Evolutionary conservation across 2,888 invertebrate genomes (phyloP), one percentile per base, ranked within the genome.

Genomic region (Phytoseiulus persimilis): DNA sequence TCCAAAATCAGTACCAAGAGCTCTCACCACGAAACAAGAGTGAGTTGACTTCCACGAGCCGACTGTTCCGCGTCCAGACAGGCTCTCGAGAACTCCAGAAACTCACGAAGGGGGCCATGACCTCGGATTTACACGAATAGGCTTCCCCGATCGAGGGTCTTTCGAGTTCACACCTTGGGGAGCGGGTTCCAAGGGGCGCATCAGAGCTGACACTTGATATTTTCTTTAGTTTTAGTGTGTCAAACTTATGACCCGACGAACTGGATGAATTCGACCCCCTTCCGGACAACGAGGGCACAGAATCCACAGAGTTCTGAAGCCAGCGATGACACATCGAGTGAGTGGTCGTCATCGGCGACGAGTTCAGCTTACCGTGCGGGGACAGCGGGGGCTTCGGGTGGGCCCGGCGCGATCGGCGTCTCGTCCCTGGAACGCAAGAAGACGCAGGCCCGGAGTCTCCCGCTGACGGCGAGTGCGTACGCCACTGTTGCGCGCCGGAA

Each of bases 251-350:
- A 87, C 87, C 39, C 39, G 33, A 45, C 87, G 87, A 87, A 87
- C 45, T 87, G 87, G 87, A 87, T 87, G 87, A 87, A 32, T 45
- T 87, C 87, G 87, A 87, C 87, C 87, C 87, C 87, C 87, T 87
- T 87, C 87, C 87, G 87, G 87, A 87, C 33, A 33, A 33, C 32
- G 45, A 33, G 87, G 87, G 87, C 87, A 87, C 87, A 33, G 87
- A 87, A 87, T 87, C 87, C 33, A 87, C 87, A 87, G 87, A 87
- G 87, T 87, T 87, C 87, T 87, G 87, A 87, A n/a, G 87, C 87
- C 28, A 87, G 87, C 33, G 87, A 87, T 6, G 87, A 87, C 45
- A 39, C 87, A 33, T 87, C 87, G n/a, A 87, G 87, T 33, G 87
- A 87, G 45, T 87, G 87, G 87, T 87, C 87, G 32, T 87, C 87